phyloP scores from a whole-genome alignment of 2,888 invertebrate genomes.

The Cylloceria caligata region DNA sequence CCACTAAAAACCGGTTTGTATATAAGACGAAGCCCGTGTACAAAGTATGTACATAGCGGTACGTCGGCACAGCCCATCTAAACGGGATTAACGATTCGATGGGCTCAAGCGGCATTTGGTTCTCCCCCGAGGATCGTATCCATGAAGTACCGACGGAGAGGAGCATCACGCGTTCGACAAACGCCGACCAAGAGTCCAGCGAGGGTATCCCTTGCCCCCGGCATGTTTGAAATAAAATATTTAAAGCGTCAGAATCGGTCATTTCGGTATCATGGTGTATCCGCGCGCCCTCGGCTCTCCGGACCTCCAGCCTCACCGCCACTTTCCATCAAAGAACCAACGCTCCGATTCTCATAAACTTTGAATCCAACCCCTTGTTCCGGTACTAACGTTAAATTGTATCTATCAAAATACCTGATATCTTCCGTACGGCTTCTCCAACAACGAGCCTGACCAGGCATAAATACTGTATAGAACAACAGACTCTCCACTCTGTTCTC shows the following conservation, averaged over 20 bases:
- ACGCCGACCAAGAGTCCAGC: slow-evolving; percentile 37
- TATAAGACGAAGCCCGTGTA: slow-evolving; percentile 1
- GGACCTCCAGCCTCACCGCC: background rate
- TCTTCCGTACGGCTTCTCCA: slow-evolving; percentile 1
- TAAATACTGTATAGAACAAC: background rate
- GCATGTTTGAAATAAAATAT: slow-evolving; percentile 60
- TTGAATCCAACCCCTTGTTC: slow-evolving; percentile 32
- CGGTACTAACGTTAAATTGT: slow-evolving; percentile 52
- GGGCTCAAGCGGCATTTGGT: slow-evolving; percentile 57
- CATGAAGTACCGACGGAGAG: slow-evolving; percentile 43
- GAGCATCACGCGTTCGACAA: slow-evolving; percentile 6
- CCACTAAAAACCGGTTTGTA: slow-evolving; percentile 40
- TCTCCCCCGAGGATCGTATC: slow-evolving; percentile 64
- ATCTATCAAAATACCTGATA: slow-evolving; percentile 45
- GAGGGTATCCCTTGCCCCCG: slow-evolving; percentile 35
- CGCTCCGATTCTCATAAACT: slow-evolving; percentile 42
- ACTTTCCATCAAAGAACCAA: slow-evolving; percentile 49
- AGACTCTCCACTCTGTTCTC: background rate
- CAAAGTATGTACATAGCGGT: slow-evolving; percentile 32
- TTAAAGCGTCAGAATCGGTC: slow-evolving; percentile 65
- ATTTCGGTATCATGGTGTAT: slow-evolving; percentile 56
- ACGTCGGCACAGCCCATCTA: slow-evolving; percentile 60
- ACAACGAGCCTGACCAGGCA: background rate
- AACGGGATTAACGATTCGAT: slow-evolving; percentile 69
- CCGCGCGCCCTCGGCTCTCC: slow-evolving; percentile 5